Base-by-base conservation (phyloP, 2,113 vertebrate genomes). In the Myotis yumanensis region DNA sequence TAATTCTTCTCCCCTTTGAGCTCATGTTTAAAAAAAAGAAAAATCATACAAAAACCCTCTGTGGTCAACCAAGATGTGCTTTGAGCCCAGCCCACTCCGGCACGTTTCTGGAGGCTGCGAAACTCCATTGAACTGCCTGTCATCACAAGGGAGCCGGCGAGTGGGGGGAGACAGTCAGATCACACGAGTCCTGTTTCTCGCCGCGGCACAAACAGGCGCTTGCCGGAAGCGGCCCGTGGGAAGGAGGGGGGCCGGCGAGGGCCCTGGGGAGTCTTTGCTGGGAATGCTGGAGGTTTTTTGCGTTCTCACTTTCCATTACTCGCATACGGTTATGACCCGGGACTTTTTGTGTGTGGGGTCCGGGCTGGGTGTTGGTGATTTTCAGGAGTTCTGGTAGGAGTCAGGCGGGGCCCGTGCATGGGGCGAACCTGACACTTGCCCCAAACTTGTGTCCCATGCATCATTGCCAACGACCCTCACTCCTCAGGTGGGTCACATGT, bases 321-420 rank as follows among this genome's bases (percentile, higher is more conserved):
- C 59, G n/a, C 35, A 72, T 22, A 90, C 16, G 7, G 71, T 95
- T 91, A 88, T 54, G 69, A 91, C 87, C 90, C 0, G 95, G 96
- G 96, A 57, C 96, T 97, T 97, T 97, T 93, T 93, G 1, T 52
- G 93, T 66, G 94, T 90, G 97, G 94, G 90, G 30, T 94, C 87
- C 64, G 48, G 66, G 82, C 25, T 11, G 68, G 68, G 30, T 94
- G 79, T 94, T 57, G n/a, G 71, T 73, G 81, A 90, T 76, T 30
- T 77, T 79, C 62, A 37, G 95, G 90, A 96, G 92, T 81, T 81
- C 66, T 77, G 87, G 95, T 93, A 76, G 97, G 93, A 95, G 97
- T 57, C 10, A 30, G 46, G 30, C 64, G 54, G 73, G 77, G 25
- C 37, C 37, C 18, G 37, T 4, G 3, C 32, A n/a, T 7, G 22